Percentiles rank a stretch among this genome's conserved stretches.
phyloP scores from a whole-genome alignment of 2,113 vertebrate species.

The Pedetes capensis region DNA sequence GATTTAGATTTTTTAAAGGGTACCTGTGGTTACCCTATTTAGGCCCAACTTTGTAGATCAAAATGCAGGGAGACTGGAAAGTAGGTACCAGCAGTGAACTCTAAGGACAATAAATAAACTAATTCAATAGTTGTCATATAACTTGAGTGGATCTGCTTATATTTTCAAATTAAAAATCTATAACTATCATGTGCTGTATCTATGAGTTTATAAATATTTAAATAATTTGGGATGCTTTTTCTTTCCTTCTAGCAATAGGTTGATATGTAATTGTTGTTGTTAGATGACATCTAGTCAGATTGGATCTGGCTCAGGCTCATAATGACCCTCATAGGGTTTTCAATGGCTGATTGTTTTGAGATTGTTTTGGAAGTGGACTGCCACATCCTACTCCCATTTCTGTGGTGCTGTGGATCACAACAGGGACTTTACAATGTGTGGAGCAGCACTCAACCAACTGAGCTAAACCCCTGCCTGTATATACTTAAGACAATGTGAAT shows the following conservation, averaged over 20 bases:
- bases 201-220: neutral
- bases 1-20: neutral
- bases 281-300: no score
- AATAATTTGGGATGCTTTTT: neutral
- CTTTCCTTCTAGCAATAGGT: neutral
- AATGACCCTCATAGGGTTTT: no score
- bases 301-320: no score
- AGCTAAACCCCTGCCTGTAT: no score
- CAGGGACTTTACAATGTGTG: no score
- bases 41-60: neutral
- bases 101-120: neutral
- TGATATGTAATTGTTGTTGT: neutral
- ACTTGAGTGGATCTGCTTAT: no score
- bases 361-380: no score
- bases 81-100: neutral
- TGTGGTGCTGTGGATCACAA: no score
- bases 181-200: neutral
- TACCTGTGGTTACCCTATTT: neutral
- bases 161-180: neutral
- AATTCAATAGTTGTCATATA: neutral
- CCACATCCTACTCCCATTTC: no score
- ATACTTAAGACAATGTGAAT: neutral
- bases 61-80: neutral
- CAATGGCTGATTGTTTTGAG: no score
- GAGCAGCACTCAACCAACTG: no score